Evolutionary conservation across 2,888 invertebrate genomes (phyloP).

Genomic region (Noctua fimbriata): DNA sequence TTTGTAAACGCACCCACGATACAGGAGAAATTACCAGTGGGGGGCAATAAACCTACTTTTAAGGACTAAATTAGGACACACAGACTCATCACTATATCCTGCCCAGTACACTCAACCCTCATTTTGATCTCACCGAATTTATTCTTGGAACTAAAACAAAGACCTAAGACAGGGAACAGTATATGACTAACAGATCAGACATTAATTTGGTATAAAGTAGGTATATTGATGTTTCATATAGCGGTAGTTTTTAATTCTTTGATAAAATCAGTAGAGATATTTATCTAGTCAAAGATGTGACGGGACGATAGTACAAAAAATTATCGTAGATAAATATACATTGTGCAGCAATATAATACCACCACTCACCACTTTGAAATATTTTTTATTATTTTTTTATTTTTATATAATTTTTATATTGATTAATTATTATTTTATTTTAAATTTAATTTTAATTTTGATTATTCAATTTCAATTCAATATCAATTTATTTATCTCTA

Average conservation of each 20-base stretch:
- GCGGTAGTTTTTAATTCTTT: constrained; percentile 14
- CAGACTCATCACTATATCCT: constrained; percentile 3
- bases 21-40: neutral
- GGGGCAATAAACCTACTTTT: neutral
- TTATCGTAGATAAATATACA: neutral
- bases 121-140: constrained; percentile 14
- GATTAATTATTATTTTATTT: too few species aligned
- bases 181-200: constrained; percentile 42
- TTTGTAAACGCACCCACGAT: neutral
- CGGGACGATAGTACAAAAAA: neutral
- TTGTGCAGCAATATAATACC: neutral
- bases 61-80: neutral
- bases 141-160: constrained; percentile 60
- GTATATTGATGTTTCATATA: neutral
- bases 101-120: neutral
- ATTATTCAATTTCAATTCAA: too few species aligned
- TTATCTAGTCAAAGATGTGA: constrained; percentile 6
- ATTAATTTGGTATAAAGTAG: neutral
- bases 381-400: too few species aligned
- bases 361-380: too few species aligned
- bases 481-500: too few species aligned
- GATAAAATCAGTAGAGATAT: neutral
- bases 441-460: too few species aligned
- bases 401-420: too few species aligned
- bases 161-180: neutral